Percentiles rank a stretch among this genome's conserved stretches.
phyloP scores from a whole-genome alignment of 2,888 invertebrate genomes.

The Ophion ventricosus region DNA sequence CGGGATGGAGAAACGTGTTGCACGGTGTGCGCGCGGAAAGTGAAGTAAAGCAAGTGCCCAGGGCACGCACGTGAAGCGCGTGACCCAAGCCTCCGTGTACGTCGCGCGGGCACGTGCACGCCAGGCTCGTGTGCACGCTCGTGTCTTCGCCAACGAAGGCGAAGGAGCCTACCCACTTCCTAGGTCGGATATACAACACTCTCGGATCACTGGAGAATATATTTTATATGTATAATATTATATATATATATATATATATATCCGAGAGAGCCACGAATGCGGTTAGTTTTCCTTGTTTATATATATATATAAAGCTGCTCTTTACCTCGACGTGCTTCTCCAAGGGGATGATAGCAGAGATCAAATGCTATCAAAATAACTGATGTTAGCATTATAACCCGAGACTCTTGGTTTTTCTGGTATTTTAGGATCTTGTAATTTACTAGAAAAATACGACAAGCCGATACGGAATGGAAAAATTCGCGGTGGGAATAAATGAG shows the following conservation, averaged over 20 bases:
- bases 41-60: constrained; percentile 65
- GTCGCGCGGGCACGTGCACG: constrained; percentile 70
- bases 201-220: constrained; percentile 20
- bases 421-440: neutral
- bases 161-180: constrained; percentile 54
- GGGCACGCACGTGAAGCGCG: constrained; percentile 72
- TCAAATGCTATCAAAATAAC: neutral
- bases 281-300: constrained; percentile 7
- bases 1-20: constrained; percentile 45
- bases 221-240: constrained; percentile 37
- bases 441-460: neutral
- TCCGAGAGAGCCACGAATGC: neutral
- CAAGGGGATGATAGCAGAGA: constrained; percentile 1
- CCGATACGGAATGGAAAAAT: neutral
- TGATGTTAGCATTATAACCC: neutral
- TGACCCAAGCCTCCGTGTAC: constrained; percentile 65
- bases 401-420: neutral
- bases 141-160: constrained; percentile 42
- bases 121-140: constrained; percentile 43
- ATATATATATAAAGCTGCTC: neutral
- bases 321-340: neutral
- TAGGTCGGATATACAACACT: constrained; percentile 49
- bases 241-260: constrained; percentile 25
- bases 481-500: neutral
- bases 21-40: constrained; percentile 68